Conservation (phyloP, 2,888 invertebrate species). For the Formica aserva region DNA sequence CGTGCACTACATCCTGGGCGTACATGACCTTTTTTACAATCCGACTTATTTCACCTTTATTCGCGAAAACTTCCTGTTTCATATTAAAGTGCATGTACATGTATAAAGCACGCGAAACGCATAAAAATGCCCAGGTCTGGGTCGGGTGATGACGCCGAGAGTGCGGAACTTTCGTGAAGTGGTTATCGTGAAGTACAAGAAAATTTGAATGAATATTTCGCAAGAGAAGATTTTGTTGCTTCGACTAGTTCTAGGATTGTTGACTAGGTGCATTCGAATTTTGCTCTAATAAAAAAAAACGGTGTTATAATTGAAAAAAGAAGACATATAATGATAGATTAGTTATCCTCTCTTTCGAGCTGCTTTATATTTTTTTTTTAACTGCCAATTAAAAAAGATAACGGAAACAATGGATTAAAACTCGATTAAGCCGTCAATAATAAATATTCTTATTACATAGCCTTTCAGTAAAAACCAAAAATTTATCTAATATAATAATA, state of each 20-base stretch:
- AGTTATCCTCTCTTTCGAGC: background rate
- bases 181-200: constrained; percentile 7
- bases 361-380: background rate
- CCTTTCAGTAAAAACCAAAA: background rate
- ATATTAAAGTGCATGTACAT: constrained; percentile 22
- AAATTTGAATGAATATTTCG: constrained; percentile 12
- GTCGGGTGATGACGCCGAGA: background rate
- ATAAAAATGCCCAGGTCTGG: constrained; percentile 12
- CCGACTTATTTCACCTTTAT: constrained; percentile 18
- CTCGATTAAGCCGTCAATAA: constrained; percentile 12
- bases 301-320: background rate
- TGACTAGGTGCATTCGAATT: constrained; percentile 10
- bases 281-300: constrained; percentile 22
- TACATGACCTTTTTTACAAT: constrained; percentile 19
- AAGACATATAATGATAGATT: background rate
- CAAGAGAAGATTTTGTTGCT: background rate
- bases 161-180: constrained; percentile 5
- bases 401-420: background rate
- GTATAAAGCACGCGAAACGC: constrained; percentile 29
- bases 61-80: constrained; percentile 6
- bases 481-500: no score
- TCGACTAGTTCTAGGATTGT: background rate
- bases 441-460: constrained; percentile 1
- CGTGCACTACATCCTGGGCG: background rate
- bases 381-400: background rate